These are phyloP conservation scores for Latheticus oryzae DNA, from an alignment of 2,888 invertebrate species.

Conservation along the genomic window DNA sequence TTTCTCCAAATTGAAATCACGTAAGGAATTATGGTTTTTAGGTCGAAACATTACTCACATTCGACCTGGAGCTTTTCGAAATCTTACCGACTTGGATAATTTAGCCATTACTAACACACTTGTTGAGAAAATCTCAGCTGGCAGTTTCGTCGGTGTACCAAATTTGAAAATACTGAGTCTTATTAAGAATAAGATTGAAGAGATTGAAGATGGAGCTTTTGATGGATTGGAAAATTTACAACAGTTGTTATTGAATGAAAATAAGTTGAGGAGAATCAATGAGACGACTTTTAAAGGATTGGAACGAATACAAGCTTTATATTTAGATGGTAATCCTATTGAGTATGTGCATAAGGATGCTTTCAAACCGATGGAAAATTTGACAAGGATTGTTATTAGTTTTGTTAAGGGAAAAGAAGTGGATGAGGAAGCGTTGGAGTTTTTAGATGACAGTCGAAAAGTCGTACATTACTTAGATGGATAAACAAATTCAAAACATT, in stretches of 20 bases:
- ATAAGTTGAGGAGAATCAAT: conserved; percentile 11
- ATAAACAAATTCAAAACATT: neutral
- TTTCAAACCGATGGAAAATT: conserved; percentile 12
- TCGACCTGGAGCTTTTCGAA: conserved; percentile 37
- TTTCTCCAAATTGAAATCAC: conserved; percentile 30
- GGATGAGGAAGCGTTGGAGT: conserved; percentile 15
- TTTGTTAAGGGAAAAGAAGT: conserved; percentile 13
- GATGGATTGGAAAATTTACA: conserved; percentile 13
- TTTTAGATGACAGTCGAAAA: conserved; percentile 9
- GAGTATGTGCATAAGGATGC: conserved; percentile 19
- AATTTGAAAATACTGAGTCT: conserved; percentile 28
- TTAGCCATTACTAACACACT: conserved; percentile 36
- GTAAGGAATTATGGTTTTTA: conserved; percentile 33
- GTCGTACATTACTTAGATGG: conserved; percentile 17
- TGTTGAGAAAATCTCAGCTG: conserved; percentile 10
- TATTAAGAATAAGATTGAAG: conserved; percentile 22
- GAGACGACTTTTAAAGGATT: conserved; percentile 27
- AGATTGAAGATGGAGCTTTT: conserved; percentile 26
- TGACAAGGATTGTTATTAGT: conserved; percentile 20
- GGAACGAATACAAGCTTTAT: conserved; percentile 14
- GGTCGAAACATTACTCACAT: conserved; percentile 39
- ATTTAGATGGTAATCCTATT: conserved; percentile 30
- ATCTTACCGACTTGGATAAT: conserved; percentile 28
- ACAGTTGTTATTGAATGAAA: conserved; percentile 20
- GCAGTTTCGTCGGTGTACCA: conserved; percentile 19